Evolutionary conservation across 1,140 invertebrate species (phyloP).

Genomic region (Brachionus sp.): DNA sequence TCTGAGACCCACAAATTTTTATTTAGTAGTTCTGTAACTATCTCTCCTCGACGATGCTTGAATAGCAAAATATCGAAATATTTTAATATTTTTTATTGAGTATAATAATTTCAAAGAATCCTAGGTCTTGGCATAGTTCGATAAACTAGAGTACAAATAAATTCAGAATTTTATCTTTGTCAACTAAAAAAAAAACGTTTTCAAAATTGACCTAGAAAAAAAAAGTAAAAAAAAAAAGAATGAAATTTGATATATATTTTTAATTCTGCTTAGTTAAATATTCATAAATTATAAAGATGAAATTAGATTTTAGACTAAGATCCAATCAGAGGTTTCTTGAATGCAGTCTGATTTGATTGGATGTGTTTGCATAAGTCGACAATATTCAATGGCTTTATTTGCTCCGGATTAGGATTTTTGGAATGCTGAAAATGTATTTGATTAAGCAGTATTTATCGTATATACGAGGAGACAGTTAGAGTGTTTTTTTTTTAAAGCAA

Average conservation of each 20-base stretch:
- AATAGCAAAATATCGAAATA: too few relatives aligned
- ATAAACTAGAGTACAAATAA: too few relatives aligned
- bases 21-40: too few relatives aligned
- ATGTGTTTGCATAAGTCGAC: neutral
- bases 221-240: neutral
- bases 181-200: neutral
- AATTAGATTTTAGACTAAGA: neutral
- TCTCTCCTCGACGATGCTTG: too few relatives aligned
- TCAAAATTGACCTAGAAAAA: neutral
- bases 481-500: neutral
- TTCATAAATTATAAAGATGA: neutral
- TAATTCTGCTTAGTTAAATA: neutral
- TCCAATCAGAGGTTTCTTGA: neutral
- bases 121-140: too few relatives aligned
- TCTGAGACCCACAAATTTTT: too few relatives aligned
- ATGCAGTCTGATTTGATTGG: neutral
- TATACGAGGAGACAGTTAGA: neutral
- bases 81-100: too few relatives aligned
- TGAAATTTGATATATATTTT: neutral
- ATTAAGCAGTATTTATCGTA: neutral
- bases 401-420: neutral
- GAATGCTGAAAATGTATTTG: neutral
- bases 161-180: neutral
- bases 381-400: neutral
- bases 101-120: too few relatives aligned